These are phyloP conservation scores for Hypercompe scribonia DNA, from an alignment of 2,888 invertebrate species.

Conservation along the genomic window DNA sequence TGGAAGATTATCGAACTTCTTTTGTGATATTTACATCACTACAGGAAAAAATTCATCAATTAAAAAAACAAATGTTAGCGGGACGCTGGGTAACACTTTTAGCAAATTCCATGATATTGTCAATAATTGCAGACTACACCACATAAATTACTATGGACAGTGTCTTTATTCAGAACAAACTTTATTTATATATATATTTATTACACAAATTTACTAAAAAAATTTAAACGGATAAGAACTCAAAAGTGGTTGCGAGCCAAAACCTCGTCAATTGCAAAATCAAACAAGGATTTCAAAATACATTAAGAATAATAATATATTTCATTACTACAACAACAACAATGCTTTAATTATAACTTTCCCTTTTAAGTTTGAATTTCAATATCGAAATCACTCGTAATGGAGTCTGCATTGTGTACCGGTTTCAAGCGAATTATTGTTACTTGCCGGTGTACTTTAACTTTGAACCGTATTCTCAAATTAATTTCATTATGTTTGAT, in stretches of 20 bases:
- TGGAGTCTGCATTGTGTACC: slow-evolving; percentile 9
- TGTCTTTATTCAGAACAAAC: neutral
- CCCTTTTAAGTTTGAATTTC: slow-evolving; percentile 9
- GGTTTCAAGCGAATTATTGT: slow-evolving; percentile 3
- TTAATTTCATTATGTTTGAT: slow-evolving; percentile 11
- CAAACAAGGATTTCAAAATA: slow-evolving; percentile 8
- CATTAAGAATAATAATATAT: slow-evolving; percentile 4
- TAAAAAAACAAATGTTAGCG: no score
- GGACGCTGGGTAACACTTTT: no score
- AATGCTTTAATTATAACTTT: slow-evolving; percentile 18
- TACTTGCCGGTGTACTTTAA: slow-evolving; percentile 13
- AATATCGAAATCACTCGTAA: slow-evolving; percentile 4
- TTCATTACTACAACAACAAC: slow-evolving; percentile 11
- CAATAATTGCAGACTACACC: neutral
- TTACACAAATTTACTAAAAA: neutral
- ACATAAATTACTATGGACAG: neutral
- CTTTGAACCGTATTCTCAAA: slow-evolving; percentile 9
- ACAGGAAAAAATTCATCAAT: no score
- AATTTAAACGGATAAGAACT: neutral
- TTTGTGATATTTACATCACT: no score
- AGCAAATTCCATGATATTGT: neutral
- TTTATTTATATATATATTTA: no score
- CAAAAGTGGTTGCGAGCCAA: neutral
- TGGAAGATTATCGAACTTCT: no score
- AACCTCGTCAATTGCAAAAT: neutral